Percentiles rank a stretch among this genome's conserved stretches.
Conservation (phyloP, 2,113 vertebrate species). For the Calonectris borealis region DNA sequence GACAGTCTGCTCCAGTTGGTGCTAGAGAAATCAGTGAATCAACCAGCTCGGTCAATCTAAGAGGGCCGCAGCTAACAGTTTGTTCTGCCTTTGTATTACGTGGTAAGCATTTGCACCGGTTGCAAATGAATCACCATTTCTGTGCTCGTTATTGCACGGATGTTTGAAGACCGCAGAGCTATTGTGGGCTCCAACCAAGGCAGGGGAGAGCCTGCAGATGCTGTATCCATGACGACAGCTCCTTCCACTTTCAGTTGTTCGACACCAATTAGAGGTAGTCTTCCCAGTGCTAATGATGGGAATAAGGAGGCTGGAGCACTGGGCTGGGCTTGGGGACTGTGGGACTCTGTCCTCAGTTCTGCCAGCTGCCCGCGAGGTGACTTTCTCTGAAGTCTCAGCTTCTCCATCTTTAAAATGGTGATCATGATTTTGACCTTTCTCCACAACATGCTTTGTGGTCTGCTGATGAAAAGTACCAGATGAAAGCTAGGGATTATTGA, state of each 20-base stretch:
- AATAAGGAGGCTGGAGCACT: neutral
- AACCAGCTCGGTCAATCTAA: neutral
- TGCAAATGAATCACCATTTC: neutral
- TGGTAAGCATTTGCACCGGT: neutral
- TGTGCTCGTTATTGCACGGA: neutral
- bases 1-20: neutral
- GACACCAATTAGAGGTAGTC: neutral
- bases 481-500: neutral
- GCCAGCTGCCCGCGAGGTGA: neutral
- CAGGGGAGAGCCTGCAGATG: neutral
- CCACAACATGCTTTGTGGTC: neutral
- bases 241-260: neutral
- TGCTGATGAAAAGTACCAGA: neutral
- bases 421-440: neutral
- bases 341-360: neutral
- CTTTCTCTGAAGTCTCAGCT: neutral
- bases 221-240: neutral
- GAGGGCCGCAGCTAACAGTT: neutral
- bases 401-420: neutral
- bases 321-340: neutral
- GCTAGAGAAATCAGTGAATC: neutral
- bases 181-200: neutral
- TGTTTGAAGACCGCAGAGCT: neutral
- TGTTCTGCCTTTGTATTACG: neutral
- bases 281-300: neutral